phyloP scores from a whole-genome alignment of 2,888 invertebrate species.

The Orthonychiurus folsomi region DNA sequence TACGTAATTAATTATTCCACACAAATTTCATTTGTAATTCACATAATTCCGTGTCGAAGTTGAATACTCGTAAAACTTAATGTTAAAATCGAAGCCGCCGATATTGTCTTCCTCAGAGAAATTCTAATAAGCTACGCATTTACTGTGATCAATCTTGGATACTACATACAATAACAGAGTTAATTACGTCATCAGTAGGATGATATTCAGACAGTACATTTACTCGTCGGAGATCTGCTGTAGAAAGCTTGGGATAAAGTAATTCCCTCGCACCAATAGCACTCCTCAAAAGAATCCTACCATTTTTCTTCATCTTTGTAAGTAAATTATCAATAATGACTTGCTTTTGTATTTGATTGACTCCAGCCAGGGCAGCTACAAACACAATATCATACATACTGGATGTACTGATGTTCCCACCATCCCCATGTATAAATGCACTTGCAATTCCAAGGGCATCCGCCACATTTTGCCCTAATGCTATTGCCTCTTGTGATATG shows the following conservation, averaged over 20 bases:
- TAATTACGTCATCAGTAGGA: slow-evolving; percentile 3
- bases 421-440: background rate
- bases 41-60: no score
- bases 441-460: background rate
- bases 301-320: background rate
- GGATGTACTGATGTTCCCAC: background rate
- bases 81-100: background rate
- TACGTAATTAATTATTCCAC: no score
- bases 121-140: no score
- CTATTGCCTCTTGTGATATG: background rate
- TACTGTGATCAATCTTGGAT: background rate
- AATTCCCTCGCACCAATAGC: background rate
- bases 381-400: background rate
- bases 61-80: background rate
- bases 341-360: background rate
- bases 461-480: background rate
- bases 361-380: slow-evolving; percentile 2
- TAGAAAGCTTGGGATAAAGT: background rate
- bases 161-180: slow-evolving; percentile 5
- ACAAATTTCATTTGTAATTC: no score
- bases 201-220: background rate
- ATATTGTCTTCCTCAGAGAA: no score
- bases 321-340: slow-evolving; percentile 1
- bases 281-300: background rate
- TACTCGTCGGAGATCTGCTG: background rate